Evolutionary conservation across 2,888 invertebrate genomes (phyloP).

Genomic region (Lasioglossum figueresi): DNA sequence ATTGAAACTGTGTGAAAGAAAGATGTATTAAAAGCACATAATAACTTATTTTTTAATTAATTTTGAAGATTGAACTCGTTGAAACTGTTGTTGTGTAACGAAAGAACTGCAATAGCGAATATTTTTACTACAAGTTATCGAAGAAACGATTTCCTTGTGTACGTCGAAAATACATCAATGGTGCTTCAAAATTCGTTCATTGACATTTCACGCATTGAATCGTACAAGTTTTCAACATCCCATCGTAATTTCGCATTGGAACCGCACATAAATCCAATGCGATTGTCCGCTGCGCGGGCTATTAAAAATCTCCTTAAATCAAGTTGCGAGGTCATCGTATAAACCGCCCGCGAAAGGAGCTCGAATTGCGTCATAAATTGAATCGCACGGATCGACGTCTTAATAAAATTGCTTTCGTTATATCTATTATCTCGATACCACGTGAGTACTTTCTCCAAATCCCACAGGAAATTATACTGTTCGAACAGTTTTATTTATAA

Average conservation of each 20-base stretch:
- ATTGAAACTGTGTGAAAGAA: background rate
- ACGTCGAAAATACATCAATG: background rate
- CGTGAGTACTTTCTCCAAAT: slow-evolving; percentile 20
- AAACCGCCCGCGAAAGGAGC: slow-evolving; percentile 30
- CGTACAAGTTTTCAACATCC: slow-evolving; percentile 9
- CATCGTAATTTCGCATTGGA: background rate
- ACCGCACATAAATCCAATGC: slow-evolving; percentile 26
- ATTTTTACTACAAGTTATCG: background rate
- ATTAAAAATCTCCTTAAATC: slow-evolving; percentile 53
- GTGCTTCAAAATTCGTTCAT: background rate
- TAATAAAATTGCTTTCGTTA: slow-evolving; percentile 48
- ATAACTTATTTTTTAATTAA: background rate
- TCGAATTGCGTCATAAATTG: slow-evolving; percentile 47
- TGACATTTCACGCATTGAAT: background rate
- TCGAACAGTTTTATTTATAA: slow-evolving; percentile 39
- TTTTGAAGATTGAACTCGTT: background rate
- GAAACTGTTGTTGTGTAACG: background rate
- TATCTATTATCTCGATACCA: slow-evolving; percentile 39
- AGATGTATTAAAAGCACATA: background rate
- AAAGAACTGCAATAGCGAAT: background rate
- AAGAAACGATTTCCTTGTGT: background rate
- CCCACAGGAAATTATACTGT: slow-evolving; percentile 38
- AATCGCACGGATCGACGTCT: slow-evolving; percentile 39
- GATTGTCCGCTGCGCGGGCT: slow-evolving; percentile 23
- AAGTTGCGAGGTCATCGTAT: slow-evolving; percentile 36